These are phyloP conservation scores for Seriola aureovittata DNA, from an alignment of 2,113 vertebrate species.

Conservation along the genomic window DNA sequence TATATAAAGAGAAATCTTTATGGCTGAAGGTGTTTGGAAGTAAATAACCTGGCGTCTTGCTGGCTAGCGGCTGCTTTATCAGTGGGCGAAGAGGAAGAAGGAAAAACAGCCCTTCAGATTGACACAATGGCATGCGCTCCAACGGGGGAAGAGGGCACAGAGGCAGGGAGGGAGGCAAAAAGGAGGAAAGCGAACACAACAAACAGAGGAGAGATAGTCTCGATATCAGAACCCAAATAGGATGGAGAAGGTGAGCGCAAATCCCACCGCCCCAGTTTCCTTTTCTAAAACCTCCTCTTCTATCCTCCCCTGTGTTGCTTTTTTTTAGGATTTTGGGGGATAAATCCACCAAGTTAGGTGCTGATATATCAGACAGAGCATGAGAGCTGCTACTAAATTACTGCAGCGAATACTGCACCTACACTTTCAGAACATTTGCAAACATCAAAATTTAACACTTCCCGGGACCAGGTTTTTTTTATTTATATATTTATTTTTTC, in stretches of 20 bases:
- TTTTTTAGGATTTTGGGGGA: constrained; percentile 56
- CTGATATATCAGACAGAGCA: constrained; percentile 61
- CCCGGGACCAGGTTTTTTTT: constrained; percentile 11
- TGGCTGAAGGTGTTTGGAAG: constrained; percentile 73
- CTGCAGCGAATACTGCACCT: constrained; percentile 36
- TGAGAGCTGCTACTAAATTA: constrained; percentile 59
- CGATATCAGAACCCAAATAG: constrained; percentile 79
- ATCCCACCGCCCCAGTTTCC: constrained; percentile 73
- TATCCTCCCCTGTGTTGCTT: constrained; percentile 55
- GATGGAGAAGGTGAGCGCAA: constrained; percentile 76
- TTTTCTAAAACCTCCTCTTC: constrained; percentile 54
- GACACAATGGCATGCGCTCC: constrained; percentile 77
- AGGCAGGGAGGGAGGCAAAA: constrained; percentile 60
- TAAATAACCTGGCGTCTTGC: constrained; percentile 77
- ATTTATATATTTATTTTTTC: not conserved
- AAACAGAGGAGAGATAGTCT: constrained; percentile 78
- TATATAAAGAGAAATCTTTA: constrained; percentile 67
- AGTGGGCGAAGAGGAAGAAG: constrained; percentile 67
- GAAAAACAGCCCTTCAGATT: constrained; percentile 78
- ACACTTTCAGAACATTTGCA: constrained; percentile 54
- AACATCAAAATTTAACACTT: constrained; percentile 54
- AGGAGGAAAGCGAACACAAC: constrained; percentile 70
- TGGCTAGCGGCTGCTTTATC: constrained; percentile 74
- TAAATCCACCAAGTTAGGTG: constrained; percentile 53
- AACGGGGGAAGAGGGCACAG: constrained; percentile 72